Conservation (phyloP, 2,797 vertebrate genomes). For the Echiichthys vipera region DNA sequence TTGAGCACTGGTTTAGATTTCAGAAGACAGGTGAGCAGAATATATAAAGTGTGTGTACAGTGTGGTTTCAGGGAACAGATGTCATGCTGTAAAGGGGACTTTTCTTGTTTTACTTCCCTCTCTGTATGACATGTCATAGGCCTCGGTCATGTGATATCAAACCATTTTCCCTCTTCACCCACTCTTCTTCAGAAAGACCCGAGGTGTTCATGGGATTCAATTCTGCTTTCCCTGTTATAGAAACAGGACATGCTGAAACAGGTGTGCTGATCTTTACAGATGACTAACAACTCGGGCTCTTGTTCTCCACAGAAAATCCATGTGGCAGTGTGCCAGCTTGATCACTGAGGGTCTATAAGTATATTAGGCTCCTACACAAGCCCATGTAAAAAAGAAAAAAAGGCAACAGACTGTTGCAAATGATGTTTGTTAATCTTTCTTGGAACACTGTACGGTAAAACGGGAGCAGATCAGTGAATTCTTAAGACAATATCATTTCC, state of each 20-base stretch:
- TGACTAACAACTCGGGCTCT: accelerated
- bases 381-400: not conserved
- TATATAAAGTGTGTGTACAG: too few relatives aligned
- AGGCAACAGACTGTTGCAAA: not conserved
- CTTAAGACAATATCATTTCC: not conserved
- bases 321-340: not conserved
- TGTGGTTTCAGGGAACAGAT: not conserved
- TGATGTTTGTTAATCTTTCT: not conserved
- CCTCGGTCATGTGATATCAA: slow-evolving; percentile 39
- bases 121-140: not conserved
- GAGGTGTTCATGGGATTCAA: not conserved
- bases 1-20: not conserved
- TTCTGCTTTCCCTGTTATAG: not conserved
- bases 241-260: slow-evolving; percentile 4
- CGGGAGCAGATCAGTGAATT: not conserved
- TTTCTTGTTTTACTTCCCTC: not conserved
- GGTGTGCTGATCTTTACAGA: not conserved
- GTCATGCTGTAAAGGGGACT: not conserved
- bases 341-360: not conserved
- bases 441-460: not conserved
- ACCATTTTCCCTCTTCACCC: slow-evolving; percentile 7
- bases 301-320: not conserved
- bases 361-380: not conserved
- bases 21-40: too few relatives aligned
- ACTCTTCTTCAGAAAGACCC: too few relatives aligned